These are phyloP conservation scores for Lacerta viridis DNA, from an alignment of 2,797 vertebrate species.

Conservation along the genomic window DNA sequence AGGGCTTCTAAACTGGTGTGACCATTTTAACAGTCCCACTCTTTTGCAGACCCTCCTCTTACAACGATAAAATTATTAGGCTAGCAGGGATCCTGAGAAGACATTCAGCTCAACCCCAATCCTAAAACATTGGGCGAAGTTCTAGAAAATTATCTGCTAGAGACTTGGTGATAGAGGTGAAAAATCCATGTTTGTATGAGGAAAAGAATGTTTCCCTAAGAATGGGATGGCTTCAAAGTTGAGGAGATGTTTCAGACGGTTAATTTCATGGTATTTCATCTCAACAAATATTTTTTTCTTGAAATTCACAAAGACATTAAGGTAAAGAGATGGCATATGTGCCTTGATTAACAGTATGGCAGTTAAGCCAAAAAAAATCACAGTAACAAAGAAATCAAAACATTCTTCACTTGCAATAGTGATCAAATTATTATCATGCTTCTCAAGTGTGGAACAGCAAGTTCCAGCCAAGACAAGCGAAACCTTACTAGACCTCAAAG, in stretches of 20 bases:
- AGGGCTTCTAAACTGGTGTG: too few species aligned
- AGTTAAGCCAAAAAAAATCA: not conserved
- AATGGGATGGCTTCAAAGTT: not conserved
- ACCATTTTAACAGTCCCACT: too few species aligned
- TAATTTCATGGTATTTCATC: conserved; percentile 3
- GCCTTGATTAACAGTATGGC: not conserved
- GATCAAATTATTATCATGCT: conserved; percentile 70
- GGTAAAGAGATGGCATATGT: conserved; percentile 4
- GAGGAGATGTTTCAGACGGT: not conserved
- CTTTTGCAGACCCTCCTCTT: too few species aligned
- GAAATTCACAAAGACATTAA: conserved; percentile 10
- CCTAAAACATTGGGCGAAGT: too few species aligned
- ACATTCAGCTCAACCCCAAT: too few species aligned
- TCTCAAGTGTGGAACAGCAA: conserved; percentile 66
- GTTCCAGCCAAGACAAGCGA: conserved; percentile 53
- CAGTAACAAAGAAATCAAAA: conserved; percentile 42
- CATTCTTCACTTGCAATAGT: conserved; percentile 68
- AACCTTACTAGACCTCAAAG: conserved; percentile 13
- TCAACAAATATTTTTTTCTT: conserved; percentile 33
- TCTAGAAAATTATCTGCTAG: not conserved
- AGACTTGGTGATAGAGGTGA: not conserved
- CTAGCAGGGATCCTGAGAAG: not conserved
- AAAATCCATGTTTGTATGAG: not conserved
- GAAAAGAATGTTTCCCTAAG: not conserved
- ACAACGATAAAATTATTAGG: too few species aligned